phyloP scores from a whole-genome alignment of 2,888 invertebrate genomes.

The Mellilla xanthometata region DNA sequence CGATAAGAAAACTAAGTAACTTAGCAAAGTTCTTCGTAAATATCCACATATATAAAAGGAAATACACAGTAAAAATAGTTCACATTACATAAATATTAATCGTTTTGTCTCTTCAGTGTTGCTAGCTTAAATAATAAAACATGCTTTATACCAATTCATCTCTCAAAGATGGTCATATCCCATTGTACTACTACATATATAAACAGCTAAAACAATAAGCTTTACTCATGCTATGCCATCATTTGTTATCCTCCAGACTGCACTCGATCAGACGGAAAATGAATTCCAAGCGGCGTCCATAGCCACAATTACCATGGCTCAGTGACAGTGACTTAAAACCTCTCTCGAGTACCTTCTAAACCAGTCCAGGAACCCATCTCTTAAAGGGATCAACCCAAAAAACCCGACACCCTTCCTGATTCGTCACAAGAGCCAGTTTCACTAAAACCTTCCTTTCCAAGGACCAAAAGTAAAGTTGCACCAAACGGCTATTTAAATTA shows the following conservation, averaged over 20 bases:
- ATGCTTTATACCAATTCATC: too few relatives aligned
- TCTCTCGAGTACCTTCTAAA: constrained; percentile 14
- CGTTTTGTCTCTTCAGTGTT: too few relatives aligned
- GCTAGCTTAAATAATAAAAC: too few relatives aligned
- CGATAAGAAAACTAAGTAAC: too few relatives aligned
- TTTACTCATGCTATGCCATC: not conserved
- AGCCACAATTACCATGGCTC: constrained; percentile 18
- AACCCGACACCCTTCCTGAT: constrained; percentile 8
- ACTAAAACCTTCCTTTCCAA: constrained; percentile 3
- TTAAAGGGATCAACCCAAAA: constrained; percentile 8
- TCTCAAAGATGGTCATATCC: too few relatives aligned
- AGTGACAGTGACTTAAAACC: constrained; percentile 20
- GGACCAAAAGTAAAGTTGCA: constrained; percentile 18
- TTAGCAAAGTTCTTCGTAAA: too few relatives aligned
- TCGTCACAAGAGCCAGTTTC: constrained; percentile 4
- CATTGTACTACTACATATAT: too few relatives aligned
- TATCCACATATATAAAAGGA: too few relatives aligned
- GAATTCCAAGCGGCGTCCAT: constrained; percentile 16
- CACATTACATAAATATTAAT: too few relatives aligned
- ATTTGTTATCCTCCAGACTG: constrained; percentile 3
- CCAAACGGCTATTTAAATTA: constrained; percentile 44
- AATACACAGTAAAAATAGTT: too few relatives aligned
- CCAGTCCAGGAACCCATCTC: constrained; percentile 8
- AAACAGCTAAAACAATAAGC: not conserved
- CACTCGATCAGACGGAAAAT: constrained; percentile 11